phyloP scores from a whole-genome alignment of 2,888 invertebrate genomes.

The Pristionchus arcanus region DNA sequence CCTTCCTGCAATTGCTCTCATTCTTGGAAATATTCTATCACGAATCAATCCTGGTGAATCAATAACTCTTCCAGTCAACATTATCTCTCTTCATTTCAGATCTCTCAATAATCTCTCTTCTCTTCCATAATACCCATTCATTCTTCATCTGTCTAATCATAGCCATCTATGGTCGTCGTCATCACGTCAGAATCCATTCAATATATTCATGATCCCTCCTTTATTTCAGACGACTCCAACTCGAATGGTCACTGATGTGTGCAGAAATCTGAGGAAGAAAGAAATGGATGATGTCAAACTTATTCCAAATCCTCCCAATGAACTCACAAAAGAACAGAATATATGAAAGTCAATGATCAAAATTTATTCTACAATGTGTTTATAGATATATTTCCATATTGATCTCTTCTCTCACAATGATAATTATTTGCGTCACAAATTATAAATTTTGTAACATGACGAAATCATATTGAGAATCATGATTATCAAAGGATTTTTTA shows the following conservation, averaged over 20 bases:
- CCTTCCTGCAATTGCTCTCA: not conserved
- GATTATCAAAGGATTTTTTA: too few relatives aligned
- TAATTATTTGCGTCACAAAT: too few relatives aligned
- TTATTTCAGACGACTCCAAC: not conserved
- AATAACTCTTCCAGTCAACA: not conserved
- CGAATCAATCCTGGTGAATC: not conserved
- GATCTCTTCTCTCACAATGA: too few relatives aligned
- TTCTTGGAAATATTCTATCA: not conserved
- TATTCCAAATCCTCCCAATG: not conserved
- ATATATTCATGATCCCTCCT: not conserved
- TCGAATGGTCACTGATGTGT: conserved; percentile 29
- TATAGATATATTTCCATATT: too few relatives aligned
- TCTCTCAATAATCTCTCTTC: conserved; percentile 22
- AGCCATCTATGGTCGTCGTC: not conserved
- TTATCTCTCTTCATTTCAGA: not conserved
- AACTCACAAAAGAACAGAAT: conserved; percentile 23
- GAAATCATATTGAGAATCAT: too few relatives aligned
- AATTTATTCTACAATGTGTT: too few relatives aligned
- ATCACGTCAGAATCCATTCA: not conserved
- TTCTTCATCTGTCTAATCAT: conserved; percentile 35
- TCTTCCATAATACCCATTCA: conserved; percentile 28
- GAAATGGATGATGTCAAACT: conserved; percentile 3
- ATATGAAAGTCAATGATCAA: not conserved
- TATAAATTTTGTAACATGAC: too few relatives aligned
- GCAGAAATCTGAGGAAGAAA: not conserved